These are phyloP conservation scores for Trogon surrucura DNA, from an alignment of 2,113 vertebrate species.

Conservation along the genomic window DNA sequence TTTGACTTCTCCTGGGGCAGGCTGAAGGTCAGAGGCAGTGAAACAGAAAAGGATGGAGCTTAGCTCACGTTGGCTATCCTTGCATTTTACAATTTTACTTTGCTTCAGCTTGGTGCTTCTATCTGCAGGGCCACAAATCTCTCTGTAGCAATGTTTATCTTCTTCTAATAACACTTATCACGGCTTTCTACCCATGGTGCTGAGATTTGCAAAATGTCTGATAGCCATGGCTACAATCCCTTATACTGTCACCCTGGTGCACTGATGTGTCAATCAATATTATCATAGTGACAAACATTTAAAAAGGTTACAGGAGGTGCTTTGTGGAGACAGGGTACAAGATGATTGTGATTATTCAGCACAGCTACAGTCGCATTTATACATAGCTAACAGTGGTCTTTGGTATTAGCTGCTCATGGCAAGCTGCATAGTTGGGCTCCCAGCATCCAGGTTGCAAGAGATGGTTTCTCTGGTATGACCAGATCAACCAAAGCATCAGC, in stretches of 20 bases:
- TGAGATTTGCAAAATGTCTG: not conserved
- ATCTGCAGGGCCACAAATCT: not conserved
- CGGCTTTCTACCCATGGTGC: not conserved
- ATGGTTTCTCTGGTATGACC: not conserved
- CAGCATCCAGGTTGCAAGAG: not conserved
- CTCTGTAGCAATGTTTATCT: not conserved
- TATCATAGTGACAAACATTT: not conserved
- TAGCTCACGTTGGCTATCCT: not conserved
- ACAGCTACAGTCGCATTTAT: not conserved
- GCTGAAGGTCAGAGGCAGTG: not conserved
- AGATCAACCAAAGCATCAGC: constrained; percentile 28
- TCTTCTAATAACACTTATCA: not conserved
- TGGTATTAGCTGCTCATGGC: not conserved
- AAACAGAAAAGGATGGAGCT: not conserved
- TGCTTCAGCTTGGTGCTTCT: not conserved
- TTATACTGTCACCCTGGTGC: not conserved
- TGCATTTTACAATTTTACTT: not conserved
- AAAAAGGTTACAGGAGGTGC: not conserved
- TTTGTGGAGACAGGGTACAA: not conserved
- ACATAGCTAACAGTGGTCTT: not conserved
- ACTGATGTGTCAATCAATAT: not conserved
- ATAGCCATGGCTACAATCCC: not conserved
- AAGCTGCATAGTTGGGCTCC: not conserved
- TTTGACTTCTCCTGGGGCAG: not conserved
- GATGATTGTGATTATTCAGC: not conserved